Conservation (phyloP, 2,113 vertebrate species). For the Arvicanthis niloticus region DNA sequence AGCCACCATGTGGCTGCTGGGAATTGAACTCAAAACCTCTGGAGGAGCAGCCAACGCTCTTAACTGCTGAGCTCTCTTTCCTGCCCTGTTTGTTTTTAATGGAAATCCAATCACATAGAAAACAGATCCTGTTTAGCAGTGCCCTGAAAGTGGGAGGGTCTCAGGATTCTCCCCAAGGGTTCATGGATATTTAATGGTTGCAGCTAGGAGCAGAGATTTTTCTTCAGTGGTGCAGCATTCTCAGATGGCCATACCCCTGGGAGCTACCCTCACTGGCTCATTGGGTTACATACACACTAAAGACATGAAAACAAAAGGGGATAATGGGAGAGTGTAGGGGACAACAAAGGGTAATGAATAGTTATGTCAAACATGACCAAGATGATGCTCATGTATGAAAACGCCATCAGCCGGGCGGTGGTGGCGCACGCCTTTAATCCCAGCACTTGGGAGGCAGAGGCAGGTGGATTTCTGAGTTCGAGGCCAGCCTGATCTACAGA, state of each 20-base stretch:
- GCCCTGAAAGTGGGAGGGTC: neutral
- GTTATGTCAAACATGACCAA: neutral
- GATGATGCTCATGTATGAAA: neutral
- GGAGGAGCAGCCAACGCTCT: neutral
- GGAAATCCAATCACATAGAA: slow-evolving; percentile 5
- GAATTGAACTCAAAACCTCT: neutral
- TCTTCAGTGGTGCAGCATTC: neutral
- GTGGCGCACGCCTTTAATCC: no score
- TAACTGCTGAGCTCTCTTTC: neutral
- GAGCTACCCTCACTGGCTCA: no score
- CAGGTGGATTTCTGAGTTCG: no score
- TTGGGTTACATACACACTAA: neutral
- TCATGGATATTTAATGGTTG: neutral
- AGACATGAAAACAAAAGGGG: neutral
- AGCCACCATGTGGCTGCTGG: neutral
- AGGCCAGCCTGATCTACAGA: no score
- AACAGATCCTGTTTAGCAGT: neutral
- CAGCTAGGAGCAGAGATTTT: neutral
- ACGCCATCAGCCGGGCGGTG: no score
- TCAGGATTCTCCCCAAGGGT: neutral
- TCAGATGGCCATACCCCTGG: neutral
- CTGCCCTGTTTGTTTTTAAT: neutral
- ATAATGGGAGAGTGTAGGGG: neutral
- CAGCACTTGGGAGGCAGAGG: no score
- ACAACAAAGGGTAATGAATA: neutral